Percentiles rank a stretch among this genome's conserved stretches.
phyloP scores from a whole-genome alignment of 2,797 vertebrate species.

The Carcharodon carcharias region DNA sequence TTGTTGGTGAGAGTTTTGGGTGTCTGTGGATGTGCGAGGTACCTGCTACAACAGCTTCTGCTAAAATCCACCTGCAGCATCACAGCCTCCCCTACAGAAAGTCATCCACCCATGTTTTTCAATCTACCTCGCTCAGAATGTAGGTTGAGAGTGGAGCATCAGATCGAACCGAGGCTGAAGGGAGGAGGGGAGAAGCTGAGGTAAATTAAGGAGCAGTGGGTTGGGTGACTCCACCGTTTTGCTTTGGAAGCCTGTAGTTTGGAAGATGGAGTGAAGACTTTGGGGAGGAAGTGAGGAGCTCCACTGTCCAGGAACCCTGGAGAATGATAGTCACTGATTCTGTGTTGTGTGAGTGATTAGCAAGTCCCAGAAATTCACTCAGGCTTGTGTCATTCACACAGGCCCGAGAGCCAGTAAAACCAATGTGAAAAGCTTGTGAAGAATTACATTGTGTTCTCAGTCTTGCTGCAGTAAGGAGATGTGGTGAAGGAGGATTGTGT shows the following conservation, averaged over 20 bases:
- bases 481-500: neutral
- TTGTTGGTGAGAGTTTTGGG: too few relatives aligned
- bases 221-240: neutral
- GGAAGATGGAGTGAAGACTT: neutral
- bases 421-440: neutral
- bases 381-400: neutral
- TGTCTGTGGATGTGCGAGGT: neutral
- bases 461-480: neutral
- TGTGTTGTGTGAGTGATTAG: neutral
- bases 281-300: neutral
- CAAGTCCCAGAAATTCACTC: neutral
- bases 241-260: neutral
- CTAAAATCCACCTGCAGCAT: neutral
- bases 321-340: neutral
- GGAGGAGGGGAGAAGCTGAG: neutral
- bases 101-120: neutral
- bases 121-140: neutral
- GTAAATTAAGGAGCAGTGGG: neutral
- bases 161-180: neutral
- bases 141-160: too few relatives aligned
- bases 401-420: neutral
- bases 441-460: neutral
- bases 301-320: neutral
- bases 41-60: neutral
- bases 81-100: too few relatives aligned